Evolutionary conservation across 2,888 invertebrate genomes (phyloP).

Genomic region (Spodoptera picta): DNA sequence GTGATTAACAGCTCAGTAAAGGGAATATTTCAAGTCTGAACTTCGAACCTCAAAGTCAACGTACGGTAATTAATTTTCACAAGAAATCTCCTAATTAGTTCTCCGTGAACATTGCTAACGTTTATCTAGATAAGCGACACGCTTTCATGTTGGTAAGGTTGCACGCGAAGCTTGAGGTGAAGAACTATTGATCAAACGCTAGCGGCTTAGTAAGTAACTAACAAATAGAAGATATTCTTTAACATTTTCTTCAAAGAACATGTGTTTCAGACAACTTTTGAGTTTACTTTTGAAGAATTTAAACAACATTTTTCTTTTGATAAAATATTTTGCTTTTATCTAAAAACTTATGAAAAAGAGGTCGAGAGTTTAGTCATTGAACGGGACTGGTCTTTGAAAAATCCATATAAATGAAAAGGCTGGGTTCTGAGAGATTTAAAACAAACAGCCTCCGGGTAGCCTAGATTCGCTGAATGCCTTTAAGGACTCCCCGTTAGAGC

Average conservation of each 20-base stretch:
- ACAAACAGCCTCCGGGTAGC: slow-evolving; percentile 54
- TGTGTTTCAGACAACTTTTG: background rate
- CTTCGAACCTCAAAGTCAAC: background rate
- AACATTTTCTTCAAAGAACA: slow-evolving; percentile 18
- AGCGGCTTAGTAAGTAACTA: slow-evolving; percentile 12
- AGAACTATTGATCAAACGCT: slow-evolving; percentile 49
- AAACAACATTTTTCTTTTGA: slow-evolving; percentile 6
- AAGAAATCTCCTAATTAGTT: slow-evolving; percentile 10
- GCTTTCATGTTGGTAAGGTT: slow-evolving; percentile 16
- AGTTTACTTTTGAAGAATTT: background rate
- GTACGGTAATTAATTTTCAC: background rate
- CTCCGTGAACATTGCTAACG: slow-evolving; percentile 16
- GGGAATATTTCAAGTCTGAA: slow-evolving; percentile 18
- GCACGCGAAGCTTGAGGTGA: slow-evolving; percentile 43
- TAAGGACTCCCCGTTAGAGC: slow-evolving; percentile 64
- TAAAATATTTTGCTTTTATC: slow-evolving; percentile 11
- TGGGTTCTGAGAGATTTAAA: slow-evolving; percentile 17
- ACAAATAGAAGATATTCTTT: slow-evolving; percentile 10
- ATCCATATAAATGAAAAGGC: slow-evolving; percentile 45
- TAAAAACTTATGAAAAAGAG: slow-evolving; percentile 17
- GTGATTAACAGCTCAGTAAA: background rate
- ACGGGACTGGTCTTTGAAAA: slow-evolving; percentile 32
- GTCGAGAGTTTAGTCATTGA: slow-evolving; percentile 48
- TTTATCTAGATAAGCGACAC: slow-evolving; percentile 36
- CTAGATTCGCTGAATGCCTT: slow-evolving; percentile 64